Evolutionary conservation across 2,113 vertebrate genomes (phyloP), one percentile per base, ranked within the genome.

Genomic region (Axis porcinus): DNA sequence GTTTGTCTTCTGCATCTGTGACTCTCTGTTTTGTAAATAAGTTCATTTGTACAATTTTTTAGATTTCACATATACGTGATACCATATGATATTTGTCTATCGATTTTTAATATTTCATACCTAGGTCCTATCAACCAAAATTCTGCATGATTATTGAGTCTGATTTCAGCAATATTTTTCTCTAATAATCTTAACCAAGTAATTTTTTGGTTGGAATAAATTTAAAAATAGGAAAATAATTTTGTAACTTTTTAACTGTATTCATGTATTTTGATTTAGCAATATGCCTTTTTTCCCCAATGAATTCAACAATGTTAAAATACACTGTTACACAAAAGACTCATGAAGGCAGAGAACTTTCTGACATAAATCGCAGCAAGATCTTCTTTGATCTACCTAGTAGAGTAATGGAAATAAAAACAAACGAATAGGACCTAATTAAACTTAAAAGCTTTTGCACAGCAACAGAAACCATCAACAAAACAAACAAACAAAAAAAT

Each of bases 241-340:
- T 91, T 19, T 36, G 7, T 70, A 95, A 78, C n/a, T 92, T 93
- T 94, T 91, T 19, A 52, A 47, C 52, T 74, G 7, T 74, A 74
- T 27, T 91, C 81, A 50, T 60, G 19, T 30, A 93, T 87, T 93
- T 96, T 97, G 40, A 17, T 85, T 88, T 88, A 89, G 43, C 8
- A 90, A 74, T 91, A 79, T 90, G 43, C 47, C 43, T 11, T 23
- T 62, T 7, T 1, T 1, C 30, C 64, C 25, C 16, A 12, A 25
- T 1, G 23, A 92, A 86, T 86, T 83, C 79, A 97, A 50, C 54
- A 60, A 87, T 54, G 17, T 92, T 91, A 94, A 92, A 93, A 79
- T 67, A 95, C 27, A 1, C 19, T 86, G 12, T 57, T 85, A 95
- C 28, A 60, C 47, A 62, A 97, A 47, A 93, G 40, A 50, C 13